These are phyloP conservation scores for Sebastes dallii DNA, from an alignment of 2,797 vertebrate species.

Conservation along the genomic window DNA sequence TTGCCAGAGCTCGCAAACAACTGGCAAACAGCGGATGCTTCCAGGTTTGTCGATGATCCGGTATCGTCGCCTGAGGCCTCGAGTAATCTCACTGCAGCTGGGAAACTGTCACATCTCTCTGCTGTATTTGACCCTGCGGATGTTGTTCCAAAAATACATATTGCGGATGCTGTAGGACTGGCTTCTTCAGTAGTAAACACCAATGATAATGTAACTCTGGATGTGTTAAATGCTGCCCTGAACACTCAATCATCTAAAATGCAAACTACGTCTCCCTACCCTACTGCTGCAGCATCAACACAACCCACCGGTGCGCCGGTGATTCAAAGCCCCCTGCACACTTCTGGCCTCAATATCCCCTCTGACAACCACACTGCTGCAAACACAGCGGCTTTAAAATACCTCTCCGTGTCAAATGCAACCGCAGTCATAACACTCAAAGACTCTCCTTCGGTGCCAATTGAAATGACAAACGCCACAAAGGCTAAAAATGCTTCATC, in stretches of 20 bases:
- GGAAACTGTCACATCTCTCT: neutral
- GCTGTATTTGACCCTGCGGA: conserved; percentile 34
- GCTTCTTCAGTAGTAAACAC: neutral
- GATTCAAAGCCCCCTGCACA: conserved; percentile 17
- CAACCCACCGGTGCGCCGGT: neutral
- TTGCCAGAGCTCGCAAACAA: neutral
- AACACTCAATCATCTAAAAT: neutral
- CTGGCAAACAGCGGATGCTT: neutral
- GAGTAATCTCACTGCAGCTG: neutral
- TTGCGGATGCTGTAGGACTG: neutral
- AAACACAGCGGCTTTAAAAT: conserved; percentile 32
- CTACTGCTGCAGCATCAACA: neutral
- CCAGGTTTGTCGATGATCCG: neutral
- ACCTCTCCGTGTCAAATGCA: conserved; percentile 13
- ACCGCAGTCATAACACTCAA: neutral
- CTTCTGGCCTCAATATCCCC: conserved; percentile 34
- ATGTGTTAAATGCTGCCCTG: neutral
- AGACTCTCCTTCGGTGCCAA: neutral
- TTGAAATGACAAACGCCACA: neutral
- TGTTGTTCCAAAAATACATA: conserved; percentile 51
- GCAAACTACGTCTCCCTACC: neutral
- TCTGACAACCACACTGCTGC: neutral
- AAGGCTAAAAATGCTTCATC: neutral
- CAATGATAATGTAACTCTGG: neutral
- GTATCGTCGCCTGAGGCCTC: neutral